Conservation (phyloP, 2,888 invertebrate genomes). For the Sussaba pulchella region DNA sequence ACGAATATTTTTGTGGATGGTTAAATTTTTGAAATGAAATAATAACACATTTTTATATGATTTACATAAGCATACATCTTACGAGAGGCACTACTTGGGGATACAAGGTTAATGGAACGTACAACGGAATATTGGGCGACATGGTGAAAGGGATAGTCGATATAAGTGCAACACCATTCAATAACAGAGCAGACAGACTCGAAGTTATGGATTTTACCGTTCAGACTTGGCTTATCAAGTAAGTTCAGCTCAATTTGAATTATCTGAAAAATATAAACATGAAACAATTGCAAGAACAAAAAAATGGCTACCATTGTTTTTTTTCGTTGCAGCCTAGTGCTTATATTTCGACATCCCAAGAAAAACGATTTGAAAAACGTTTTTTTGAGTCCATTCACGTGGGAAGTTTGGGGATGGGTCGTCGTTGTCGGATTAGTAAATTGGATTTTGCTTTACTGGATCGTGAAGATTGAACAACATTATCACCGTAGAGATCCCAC, state of each 20-base stretch:
- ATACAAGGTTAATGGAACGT: constrained; percentile 76
- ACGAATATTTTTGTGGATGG: not conserved
- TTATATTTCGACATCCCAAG: constrained; percentile 85
- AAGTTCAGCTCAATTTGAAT: constrained; percentile 61
- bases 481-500: constrained; percentile 54
- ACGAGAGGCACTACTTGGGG: constrained; percentile 75
- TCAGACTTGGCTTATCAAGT: constrained; percentile 88
- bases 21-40: not conserved
- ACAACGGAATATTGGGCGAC: constrained; percentile 77
- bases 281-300: not conserved
- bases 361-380: constrained; percentile 87
- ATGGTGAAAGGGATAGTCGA: constrained; percentile 85
- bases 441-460: constrained; percentile 72
- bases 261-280: not conserved
- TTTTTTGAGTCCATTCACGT: constrained; percentile 88
- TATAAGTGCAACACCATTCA: constrained; percentile 88
- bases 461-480: constrained; percentile 70
- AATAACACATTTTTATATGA: not conserved
- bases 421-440: constrained; percentile 78
- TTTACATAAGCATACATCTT: constrained; percentile 73
- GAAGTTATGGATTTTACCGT: constrained; percentile 87
- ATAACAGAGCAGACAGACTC: constrained; percentile 87
- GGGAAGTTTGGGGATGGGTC: constrained; percentile 86
- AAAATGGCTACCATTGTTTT: not conserved
- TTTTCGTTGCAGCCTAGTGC: constrained; percentile 16